Conservation (phyloP, 2,797 vertebrate species). For the Spondyliosoma cantharus region DNA sequence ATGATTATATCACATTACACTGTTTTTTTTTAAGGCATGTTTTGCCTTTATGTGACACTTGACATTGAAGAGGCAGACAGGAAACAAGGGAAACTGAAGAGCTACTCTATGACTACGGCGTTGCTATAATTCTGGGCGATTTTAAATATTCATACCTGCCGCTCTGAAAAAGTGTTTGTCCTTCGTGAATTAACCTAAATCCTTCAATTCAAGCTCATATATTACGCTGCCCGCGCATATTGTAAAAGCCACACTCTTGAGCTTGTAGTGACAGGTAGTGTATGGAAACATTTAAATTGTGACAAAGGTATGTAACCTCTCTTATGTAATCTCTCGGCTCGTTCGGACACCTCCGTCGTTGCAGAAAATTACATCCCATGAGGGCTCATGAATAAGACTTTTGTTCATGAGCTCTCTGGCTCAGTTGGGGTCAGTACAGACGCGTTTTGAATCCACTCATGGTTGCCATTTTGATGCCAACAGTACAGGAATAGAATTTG, state of each 20-base stretch:
- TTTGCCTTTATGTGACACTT: not conserved
- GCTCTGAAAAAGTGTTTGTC: not conserved
- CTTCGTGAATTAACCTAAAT: not conserved
- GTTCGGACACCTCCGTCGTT: not conserved
- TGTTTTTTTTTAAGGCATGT: not conserved
- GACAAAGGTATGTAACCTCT: not conserved
- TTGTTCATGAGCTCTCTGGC: not conserved
- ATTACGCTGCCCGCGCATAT: not conserved
- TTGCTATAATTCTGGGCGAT: not conserved
- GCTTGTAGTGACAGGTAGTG: not conserved
- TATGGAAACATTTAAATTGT: not conserved
- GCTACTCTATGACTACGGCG: not conserved
- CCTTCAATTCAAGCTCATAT: not conserved
- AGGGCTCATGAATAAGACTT: not conserved
- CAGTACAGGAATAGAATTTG: slow-evolving; percentile 17
- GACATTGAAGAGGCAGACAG: not conserved
- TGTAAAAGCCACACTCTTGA: not conserved
- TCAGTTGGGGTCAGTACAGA: not conserved
- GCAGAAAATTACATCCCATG: not conserved
- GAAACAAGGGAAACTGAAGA: not conserved
- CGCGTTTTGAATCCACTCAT: not conserved
- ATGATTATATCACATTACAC: not conserved
- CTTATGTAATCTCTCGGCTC: not conserved
- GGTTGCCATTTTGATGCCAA: not conserved
- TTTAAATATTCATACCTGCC: slow-evolving; percentile 4